These are phyloP conservation scores for Pelecanus crispus DNA, from an alignment of 2,113 vertebrate species.

Conservation along the genomic window DNA sequence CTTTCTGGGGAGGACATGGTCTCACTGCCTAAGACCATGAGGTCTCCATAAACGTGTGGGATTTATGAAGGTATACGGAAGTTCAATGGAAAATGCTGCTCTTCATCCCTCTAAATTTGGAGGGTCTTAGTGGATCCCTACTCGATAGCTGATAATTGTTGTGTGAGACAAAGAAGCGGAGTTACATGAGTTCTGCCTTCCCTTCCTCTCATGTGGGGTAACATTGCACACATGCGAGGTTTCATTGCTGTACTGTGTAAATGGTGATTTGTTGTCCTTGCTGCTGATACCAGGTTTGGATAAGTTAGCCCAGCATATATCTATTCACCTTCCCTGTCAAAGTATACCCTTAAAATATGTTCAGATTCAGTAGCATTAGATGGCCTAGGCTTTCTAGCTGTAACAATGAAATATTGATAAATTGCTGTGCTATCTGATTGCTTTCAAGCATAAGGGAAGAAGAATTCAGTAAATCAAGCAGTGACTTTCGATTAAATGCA, in stretches of 20 bases:
- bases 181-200: background rate
- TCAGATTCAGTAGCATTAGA: background rate
- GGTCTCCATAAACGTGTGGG: fast-evolving
- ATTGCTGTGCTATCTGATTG: background rate
- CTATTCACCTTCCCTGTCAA: background rate
- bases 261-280: background rate
- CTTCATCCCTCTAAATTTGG: background rate
- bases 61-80: background rate
- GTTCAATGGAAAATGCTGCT: background rate
- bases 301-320: background rate
- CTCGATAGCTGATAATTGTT: background rate
- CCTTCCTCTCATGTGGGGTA: background rate
- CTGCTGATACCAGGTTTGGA: background rate
- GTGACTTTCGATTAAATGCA: background rate
- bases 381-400: background rate
- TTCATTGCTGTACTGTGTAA: background rate
- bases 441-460: background rate
- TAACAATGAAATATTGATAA: conserved; percentile 16
- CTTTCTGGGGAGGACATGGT: background rate
- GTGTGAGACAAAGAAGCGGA: background rate
- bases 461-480: background rate
- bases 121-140: background rate
- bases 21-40: background rate
- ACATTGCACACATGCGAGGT: fast-evolving
- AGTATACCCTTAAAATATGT: background rate